Base-by-base conservation (phyloP, 2,797 vertebrate genomes). In the Microhierax caerulescens region DNA sequence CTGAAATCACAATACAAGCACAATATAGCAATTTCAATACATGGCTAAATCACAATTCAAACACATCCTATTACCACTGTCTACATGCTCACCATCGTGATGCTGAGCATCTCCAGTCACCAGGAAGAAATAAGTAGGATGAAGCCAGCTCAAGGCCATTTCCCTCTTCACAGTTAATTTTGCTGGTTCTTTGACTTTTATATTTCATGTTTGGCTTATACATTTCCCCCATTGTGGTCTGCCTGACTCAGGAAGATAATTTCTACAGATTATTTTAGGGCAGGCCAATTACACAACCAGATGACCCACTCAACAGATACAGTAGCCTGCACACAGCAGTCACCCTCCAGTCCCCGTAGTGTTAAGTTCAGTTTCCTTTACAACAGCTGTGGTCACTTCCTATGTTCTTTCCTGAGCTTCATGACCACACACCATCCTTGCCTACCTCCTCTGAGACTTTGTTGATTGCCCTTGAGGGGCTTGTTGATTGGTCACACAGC, bases 61-160 rank as follows among this genome's bases (percentile, higher is more conserved):
- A 50, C 41, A 50, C 36, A 19, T 80, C 25, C 61, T 27, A 19
- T 23, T n/a, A 56, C 24, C 5, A 1, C 15, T 43, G 13, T 45
- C 45, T 70, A 4, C 9, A 24, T 0, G 1, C 34, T 68, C 41
- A 37, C 54, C 1, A 0, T 74, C 64, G 37, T 1, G 1, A 68
- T 28, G 37, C 43, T 64, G 50, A 43, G 43, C 21, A 51, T 34
- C 41, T 63, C 61, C 11, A 36, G 11, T 18, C 2, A 0, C 43
- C 0, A 1, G 36, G 23, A 80, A 70, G 64, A 34, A 84, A 56
- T 5, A 61, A 23, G 8, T 50, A 21, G 10, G 15, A 50, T 76
- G 43, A 79, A 50, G 60, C 27, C 36, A 73, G 60, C 21, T 73
- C 20, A 67, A 61, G 48, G 48, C 28, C 34, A 21, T 36, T 70